Percentiles rank a stretch among this genome's conserved stretches.
Conservation (phyloP, 2,113 vertebrate species). For the pig (Sus scrofa) region T2T-Sscrofa CM000827.6:92260001-92260500, state of each 20-base stretch:
- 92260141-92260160: neutral
- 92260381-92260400: constrained; percentile 10
- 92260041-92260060: neutral
- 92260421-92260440: neutral
- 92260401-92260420: neutral
- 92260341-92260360: neutral
- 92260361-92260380: neutral
- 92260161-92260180: neutral
- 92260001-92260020: neutral
- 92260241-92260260: neutral
- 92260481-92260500: neutral
- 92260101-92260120: neutral
- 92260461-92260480: neutral
- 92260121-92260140: neutral
- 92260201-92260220: neutral
- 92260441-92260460: neutral
- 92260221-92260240: neutral
- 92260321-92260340: neutral
- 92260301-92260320: neutral
- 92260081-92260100: neutral
- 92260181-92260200: neutral
- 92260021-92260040: neutral
- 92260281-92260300: neutral
- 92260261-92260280: neutral
- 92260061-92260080: neutral